phyloP scores from a whole-genome alignment of 2,797 vertebrate genomes.

The Lepidocolaptes lacrymiger region DNA sequence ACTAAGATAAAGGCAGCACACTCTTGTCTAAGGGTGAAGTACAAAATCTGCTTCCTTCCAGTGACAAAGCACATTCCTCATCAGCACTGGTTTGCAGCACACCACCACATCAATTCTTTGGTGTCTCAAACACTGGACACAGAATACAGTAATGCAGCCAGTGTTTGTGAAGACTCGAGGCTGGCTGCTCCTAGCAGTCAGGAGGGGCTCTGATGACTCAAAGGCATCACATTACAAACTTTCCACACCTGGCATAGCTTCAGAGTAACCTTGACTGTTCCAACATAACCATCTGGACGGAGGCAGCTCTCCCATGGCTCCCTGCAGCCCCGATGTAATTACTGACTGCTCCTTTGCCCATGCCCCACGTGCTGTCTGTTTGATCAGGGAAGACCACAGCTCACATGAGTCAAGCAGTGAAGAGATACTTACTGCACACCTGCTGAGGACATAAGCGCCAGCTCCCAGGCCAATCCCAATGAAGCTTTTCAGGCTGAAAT shows the following conservation, averaged over 20 bases:
- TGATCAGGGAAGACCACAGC: neutral
- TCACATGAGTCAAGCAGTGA: neutral
- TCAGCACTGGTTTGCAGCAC: neutral
- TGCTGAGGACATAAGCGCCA: conserved; percentile 91
- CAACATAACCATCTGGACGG: neutral
- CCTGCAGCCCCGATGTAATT: neutral
- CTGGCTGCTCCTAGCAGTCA: neutral
- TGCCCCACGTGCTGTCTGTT: neutral
- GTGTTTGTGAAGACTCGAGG: neutral
- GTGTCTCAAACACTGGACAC: neutral
- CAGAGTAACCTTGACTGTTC: neutral
- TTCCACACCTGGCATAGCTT: neutral
- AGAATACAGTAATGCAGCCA: neutral
- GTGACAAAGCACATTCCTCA: neutral
- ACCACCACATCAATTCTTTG: neutral
- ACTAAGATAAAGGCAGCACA: neutral
- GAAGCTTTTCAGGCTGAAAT: conserved; percentile 88
- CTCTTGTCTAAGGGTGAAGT: neutral
- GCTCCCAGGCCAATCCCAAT: conserved; percentile 95
- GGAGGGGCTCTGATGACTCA: neutral
- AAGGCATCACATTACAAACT: neutral
- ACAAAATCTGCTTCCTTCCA: neutral
- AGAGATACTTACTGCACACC: conserved; percentile 87
- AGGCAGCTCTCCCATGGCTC: neutral
- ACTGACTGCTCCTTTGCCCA: neutral